Conservation (phyloP, 92 coral and sea anemone genomes). For the Zoanthus gigantus region DNA sequence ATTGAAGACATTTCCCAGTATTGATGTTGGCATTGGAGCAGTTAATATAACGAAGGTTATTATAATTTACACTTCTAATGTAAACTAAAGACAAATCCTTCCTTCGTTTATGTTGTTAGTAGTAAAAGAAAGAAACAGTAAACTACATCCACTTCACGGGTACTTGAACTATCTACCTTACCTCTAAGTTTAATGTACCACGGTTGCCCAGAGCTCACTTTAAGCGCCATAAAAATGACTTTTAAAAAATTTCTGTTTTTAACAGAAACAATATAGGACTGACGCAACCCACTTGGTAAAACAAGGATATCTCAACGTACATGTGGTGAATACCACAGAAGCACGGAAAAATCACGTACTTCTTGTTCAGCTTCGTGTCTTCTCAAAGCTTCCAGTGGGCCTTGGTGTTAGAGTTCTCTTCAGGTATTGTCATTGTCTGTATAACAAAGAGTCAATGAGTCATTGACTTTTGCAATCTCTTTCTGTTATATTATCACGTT, state of each 20-base stretch:
- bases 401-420: constrained; percentile 58
- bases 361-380: constrained; percentile 49
- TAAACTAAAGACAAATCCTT: no score
- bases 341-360: constrained; percentile 61
- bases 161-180: no score
- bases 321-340: constrained; percentile 49
- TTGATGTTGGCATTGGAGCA: constrained; percentile 47
- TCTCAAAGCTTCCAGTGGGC: constrained; percentile 59
- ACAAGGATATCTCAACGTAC: constrained; percentile 66
- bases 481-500: no score
- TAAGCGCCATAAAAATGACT: background rate
- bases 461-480: background rate
- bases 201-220: no score
- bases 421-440: constrained; percentile 42
- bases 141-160: no score
- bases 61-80: constrained; percentile 28
- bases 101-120: no score
- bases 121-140: no score
- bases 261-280: constrained; percentile 25
- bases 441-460: background rate
- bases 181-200: no score
- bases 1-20: constrained; percentile 45
- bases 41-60: constrained; percentile 40
- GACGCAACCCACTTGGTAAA: constrained; percentile 25
- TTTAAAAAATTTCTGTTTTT: background rate